phyloP scores from a whole-genome alignment of 2,113 vertebrate genomes.

The Phaetusa simplex region DNA sequence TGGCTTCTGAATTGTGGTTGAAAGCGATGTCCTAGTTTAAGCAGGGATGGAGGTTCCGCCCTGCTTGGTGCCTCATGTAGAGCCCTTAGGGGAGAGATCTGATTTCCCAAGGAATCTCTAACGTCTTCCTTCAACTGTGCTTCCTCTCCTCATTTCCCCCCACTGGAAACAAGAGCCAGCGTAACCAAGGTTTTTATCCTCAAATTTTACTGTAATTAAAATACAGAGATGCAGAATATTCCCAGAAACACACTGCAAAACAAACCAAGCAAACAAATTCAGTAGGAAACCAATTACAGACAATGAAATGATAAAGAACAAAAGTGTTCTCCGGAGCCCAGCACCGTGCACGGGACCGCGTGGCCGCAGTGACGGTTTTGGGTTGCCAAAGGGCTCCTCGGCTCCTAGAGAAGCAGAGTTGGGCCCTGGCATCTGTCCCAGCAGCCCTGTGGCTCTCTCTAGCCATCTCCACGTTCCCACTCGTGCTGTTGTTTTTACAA shows the following conservation, averaged over 20 bases:
- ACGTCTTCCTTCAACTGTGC: neutral
- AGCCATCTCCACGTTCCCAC: neutral
- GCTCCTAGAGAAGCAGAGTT: neutral
- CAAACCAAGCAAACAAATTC: conserved; percentile 57
- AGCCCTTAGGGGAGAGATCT: conserved; percentile 32
- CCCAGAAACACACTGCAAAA: conserved; percentile 63
- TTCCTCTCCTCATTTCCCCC: conserved; percentile 5
- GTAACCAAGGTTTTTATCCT: conserved; percentile 47
- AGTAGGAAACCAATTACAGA: conserved; percentile 61
- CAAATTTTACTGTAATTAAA: conserved; percentile 72
- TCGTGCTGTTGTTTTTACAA: neutral
- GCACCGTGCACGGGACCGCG: fast-evolving
- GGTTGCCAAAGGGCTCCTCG: neutral
- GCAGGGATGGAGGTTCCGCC: neutral
- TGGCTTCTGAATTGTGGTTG: neutral
- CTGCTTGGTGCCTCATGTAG: conserved; percentile 22
- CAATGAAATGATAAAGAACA: conserved; percentile 49
- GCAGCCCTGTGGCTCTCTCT: neutral
- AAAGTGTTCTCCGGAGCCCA: conserved; percentile 10
- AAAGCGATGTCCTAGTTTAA: conserved; percentile 54
- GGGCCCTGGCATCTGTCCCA: neutral
- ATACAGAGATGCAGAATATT: conserved; percentile 68
- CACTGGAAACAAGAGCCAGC: conserved; percentile 36
- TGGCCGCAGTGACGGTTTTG: neutral
- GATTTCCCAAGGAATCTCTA: conserved; percentile 63